A percentile compares a stretch with the other conserved stretches of the same genome.
Evolutionary conservation across 2,888 invertebrate species (phyloP).

Genomic region (Phrixothrix hirtus): DNA sequence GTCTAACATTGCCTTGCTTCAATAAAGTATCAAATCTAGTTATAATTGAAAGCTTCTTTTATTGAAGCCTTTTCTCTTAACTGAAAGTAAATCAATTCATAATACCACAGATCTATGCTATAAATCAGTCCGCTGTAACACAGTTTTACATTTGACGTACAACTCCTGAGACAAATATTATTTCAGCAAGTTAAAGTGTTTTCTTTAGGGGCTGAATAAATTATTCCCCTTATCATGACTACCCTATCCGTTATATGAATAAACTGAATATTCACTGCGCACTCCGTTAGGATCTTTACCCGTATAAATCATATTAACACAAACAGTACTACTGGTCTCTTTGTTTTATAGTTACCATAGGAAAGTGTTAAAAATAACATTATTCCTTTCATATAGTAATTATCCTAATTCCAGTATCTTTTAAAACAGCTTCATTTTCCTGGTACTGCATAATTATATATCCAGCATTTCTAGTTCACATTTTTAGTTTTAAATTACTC

Average conservation of each 20-base stretch:
- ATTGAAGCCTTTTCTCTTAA: conserved; percentile 3
- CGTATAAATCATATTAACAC: not conserved
- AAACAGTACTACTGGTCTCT: not conserved
- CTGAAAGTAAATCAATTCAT: no score
- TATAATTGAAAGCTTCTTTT: not conserved
- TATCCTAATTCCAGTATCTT: no score
- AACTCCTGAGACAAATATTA: conserved; percentile 18
- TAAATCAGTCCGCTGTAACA: not conserved
- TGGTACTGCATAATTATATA: no score
- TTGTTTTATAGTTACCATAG: not conserved
- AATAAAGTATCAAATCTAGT: not conserved
- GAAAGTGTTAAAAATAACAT: not conserved
- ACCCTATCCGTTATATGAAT: conserved; percentile 7
- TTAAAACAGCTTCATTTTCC: no score
- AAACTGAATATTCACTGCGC: conserved; percentile 6
- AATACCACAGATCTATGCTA: no score
- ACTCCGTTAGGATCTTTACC: conserved; percentile 5
- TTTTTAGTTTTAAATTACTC: no score
- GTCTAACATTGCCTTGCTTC: conserved; percentile 2
- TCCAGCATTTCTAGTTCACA: no score
- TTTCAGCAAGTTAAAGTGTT: conserved; percentile 26
- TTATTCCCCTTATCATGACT: conserved; percentile 19
- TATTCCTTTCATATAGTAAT: not conserved
- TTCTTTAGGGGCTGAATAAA: conserved; percentile 24
- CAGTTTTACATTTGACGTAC: conserved; percentile 12